phyloP scores from a whole-genome alignment of 2,113 vertebrate genomes.

The Campylorhamphus procurvoides region DNA sequence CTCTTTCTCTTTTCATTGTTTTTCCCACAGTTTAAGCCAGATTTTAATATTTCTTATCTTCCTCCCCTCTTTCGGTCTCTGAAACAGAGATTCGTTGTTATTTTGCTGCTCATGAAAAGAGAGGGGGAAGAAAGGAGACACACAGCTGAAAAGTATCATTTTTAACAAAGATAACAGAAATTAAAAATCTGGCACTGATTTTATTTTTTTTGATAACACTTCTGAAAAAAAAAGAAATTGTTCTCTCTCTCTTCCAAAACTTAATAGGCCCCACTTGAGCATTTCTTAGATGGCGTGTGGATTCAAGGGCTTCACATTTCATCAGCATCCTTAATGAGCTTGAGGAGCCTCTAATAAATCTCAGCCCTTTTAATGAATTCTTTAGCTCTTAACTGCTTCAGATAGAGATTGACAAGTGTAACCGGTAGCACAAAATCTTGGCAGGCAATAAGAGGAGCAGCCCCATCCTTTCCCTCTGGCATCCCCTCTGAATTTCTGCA shows the following conservation, averaged over 20 bases:
- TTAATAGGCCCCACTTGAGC: not conserved
- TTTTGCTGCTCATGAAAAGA: not conserved
- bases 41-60: not conserved
- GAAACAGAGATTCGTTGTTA: not conserved
- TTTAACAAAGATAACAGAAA: not conserved
- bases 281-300: not conserved
- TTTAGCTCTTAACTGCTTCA: slow-evolving; percentile 75
- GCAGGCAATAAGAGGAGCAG: slow-evolving; percentile 70
- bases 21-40: not conserved
- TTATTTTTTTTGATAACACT: not conserved
- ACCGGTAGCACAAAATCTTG: slow-evolving; percentile 73
- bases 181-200: not conserved
- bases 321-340: slow-evolving; percentile 46
- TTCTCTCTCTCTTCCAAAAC: not conserved
- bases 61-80: not conserved
- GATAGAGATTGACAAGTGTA: slow-evolving; percentile 70
- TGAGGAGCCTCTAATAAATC: slow-evolving; percentile 71
- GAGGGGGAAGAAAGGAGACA: not conserved
- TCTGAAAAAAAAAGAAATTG: rapidly evolving
- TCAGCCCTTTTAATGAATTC: slow-evolving; percentile 73
- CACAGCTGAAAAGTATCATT: not conserved
- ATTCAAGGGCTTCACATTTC: slow-evolving; percentile 25
- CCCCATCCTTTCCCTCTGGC: slow-evolving; percentile 72
- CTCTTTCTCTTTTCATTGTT: not conserved
- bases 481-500: slow-evolving; percentile 34